These are phyloP conservation scores for Anabas testudineus DNA, from an alignment of 2,797 vertebrate genomes.

Conservation along the genomic window DNA sequence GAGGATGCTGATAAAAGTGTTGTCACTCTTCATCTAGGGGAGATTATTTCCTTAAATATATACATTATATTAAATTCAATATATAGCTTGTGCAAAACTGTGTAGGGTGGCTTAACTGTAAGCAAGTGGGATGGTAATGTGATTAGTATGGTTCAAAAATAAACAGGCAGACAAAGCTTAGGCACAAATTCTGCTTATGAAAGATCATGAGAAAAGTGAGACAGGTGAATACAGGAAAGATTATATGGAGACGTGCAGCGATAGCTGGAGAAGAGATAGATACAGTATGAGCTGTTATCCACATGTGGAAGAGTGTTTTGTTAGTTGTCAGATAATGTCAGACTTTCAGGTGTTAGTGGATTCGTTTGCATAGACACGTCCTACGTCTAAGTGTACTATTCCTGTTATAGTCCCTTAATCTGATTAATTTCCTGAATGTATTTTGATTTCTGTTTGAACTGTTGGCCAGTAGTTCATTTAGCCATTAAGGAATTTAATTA, in stretches of 20 bases:
- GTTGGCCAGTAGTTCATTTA: conserved; percentile 39
- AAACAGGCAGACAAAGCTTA: conserved; percentile 60
- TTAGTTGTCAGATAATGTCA: conserved; percentile 32
- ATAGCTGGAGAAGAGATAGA: conserved; percentile 16
- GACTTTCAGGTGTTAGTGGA: conserved; percentile 12
- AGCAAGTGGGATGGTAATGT: conserved; percentile 69
- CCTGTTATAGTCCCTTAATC: conserved; percentile 18
- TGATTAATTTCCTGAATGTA: conserved; percentile 12
- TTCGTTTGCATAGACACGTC: conserved; percentile 24
- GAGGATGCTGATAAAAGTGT: conserved; percentile 69
- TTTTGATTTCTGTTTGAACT: conserved; percentile 28
- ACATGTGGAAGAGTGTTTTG: conserved; percentile 28
- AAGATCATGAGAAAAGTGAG: conserved; percentile 39
- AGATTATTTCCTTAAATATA: conserved; percentile 23
- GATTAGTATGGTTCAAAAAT: conserved; percentile 72
- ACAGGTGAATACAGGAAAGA: conserved; percentile 16
- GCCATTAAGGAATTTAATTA: conserved; percentile 61
- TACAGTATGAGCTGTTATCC: conserved; percentile 38
- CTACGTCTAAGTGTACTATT: not conserved
- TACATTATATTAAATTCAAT: conserved; percentile 55
- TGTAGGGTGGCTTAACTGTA: conserved; percentile 59
- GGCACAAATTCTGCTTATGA: conserved; percentile 39
- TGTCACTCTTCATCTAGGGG: conserved; percentile 56
- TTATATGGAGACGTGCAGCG: conserved; percentile 13
- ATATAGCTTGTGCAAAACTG: conserved; percentile 49